phyloP scores from a whole-genome alignment of 2,888 invertebrate genomes.

The Acleris holmiana region DNA sequence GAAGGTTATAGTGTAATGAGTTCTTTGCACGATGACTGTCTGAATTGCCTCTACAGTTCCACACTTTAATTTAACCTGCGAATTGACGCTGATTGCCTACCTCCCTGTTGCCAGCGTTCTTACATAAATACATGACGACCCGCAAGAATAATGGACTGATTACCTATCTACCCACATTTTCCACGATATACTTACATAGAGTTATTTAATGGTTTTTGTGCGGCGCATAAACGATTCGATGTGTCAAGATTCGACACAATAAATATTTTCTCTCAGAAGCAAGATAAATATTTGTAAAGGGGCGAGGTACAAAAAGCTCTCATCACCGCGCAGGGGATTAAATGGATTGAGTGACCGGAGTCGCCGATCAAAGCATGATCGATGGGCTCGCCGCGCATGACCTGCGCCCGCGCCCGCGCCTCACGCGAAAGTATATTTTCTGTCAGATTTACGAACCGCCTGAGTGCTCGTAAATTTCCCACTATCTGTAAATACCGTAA shows the following conservation, averaged over 20 bases:
- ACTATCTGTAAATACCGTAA: constrained; percentile 33
- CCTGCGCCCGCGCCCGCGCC: constrained; percentile 25
- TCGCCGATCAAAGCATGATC: constrained; percentile 57
- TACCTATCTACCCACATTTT: not conserved
- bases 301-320: constrained; percentile 23
- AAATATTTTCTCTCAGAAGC: constrained; percentile 1
- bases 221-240: not conserved
- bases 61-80: constrained; percentile 31
- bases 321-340: constrained; percentile 34
- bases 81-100: constrained; percentile 31
- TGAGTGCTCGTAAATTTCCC: constrained; percentile 37
- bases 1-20: constrained; percentile 39
- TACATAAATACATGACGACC: not conserved
- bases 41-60: constrained; percentile 34
- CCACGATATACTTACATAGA: not conserved
- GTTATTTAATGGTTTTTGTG: not conserved
- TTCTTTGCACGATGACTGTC: constrained; percentile 32
- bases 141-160: not conserved
- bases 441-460: constrained; percentile 36
- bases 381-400: constrained; percentile 44
- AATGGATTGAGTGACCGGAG: constrained; percentile 42
- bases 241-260: not conserved
- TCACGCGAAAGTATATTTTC: constrained; percentile 36
- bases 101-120: constrained; percentile 15
- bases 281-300: constrained; percentile 30